Percentiles rank a stretch among this genome's conserved stretches.
Evolutionary conservation across 1,140 invertebrate genomes (phyloP).

Genomic region (Drosophila virilis): DNA sequence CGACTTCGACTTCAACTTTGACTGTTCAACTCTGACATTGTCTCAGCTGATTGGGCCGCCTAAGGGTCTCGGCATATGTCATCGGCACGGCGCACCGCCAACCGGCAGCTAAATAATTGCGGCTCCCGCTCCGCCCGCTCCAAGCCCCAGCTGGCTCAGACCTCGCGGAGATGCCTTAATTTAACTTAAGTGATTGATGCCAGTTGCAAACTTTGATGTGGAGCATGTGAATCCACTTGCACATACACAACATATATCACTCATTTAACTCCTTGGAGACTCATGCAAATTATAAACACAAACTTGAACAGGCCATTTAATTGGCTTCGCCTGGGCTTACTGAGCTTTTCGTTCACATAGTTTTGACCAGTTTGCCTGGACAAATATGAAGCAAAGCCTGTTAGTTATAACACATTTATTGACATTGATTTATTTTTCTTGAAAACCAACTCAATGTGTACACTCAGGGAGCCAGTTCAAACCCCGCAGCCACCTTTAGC

Average conservation of each 20-base stretch:
- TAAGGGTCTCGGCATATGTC: conserved; percentile 45
- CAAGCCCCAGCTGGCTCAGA: not conserved
- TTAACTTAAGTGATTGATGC: conserved; percentile 67
- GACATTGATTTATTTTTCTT: too few species aligned
- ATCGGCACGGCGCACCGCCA: conserved; percentile 22
- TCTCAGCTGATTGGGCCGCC: conserved; percentile 31
- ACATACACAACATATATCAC: conserved; percentile 1
- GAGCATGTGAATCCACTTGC: not conserved
- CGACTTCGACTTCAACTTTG: not conserved
- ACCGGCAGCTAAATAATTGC: conserved; percentile 49
- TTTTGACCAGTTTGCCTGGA: too few species aligned
- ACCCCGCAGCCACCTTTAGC: too few species aligned
- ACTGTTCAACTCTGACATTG: conserved; percentile 30
- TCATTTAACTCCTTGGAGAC: conserved; percentile 31
- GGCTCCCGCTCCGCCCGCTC: not conserved
- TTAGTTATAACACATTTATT: too few species aligned
- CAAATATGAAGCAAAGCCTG: too few species aligned
- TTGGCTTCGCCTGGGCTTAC: not conserved
- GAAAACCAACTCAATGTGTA: too few species aligned
- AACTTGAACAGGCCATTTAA: not conserved
- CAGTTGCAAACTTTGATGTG: conserved; percentile 50
- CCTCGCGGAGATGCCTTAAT: conserved; percentile 51
- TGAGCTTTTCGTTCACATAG: too few species aligned
- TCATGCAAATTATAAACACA: conserved; percentile 32
- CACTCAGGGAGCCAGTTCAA: too few species aligned